Base-by-base conservation (phyloP, 2,888 invertebrate genomes). In the Heteromurus nitidus region DNA sequence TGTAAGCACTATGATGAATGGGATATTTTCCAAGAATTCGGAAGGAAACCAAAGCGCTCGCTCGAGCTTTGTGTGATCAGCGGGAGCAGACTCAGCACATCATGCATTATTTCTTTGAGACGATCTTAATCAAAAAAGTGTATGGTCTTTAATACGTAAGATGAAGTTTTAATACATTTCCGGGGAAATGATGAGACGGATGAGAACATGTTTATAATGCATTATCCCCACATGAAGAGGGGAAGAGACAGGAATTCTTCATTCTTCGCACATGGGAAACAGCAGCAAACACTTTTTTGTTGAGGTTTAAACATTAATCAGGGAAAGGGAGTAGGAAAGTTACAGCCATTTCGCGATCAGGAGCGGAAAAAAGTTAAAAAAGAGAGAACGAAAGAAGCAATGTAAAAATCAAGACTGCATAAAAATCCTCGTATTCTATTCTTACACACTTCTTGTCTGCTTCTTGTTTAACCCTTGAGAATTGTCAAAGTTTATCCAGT, bases 131-230 rank as follows among this genome's bases (percentile, higher is more conserved):
- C 22, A 42, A 26, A 47, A 47, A n/a, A n/a, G n/a, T 42, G 42
- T n/a, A n/a, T n/a, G n/a, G 24, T 73, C 62, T 42, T 69, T 70
- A 55, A 22, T 36, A 18, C 22, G n/a, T 47, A n/a, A 47, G 11
- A 47, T 47, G 28, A 62, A 62, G 20, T 62, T 73, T 64, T 73
- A 64, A 64, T 73, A 22, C 64, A 1, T 55, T 55, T 26, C 26
- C 5, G 26, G 58, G 28, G 18, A 70, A 58, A 58, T 58, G 70
- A 70, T 36, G 60, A 30, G 36, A 50, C 22, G 70, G 24, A 42
- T 18, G 70, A 26, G 60, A 60, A 62, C 3, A n/a, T 58, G 30
- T 73, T 73, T 73, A 73, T 73, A 31, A 64, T 73, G 62, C 50
- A 73, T 73, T 72, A 72, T 44, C 28, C 16, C 5, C 36, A n/a